These are phyloP conservation scores for Corythornis cristatus DNA, from an alignment of 2,113 vertebrate genomes.

Conservation along the genomic window DNA sequence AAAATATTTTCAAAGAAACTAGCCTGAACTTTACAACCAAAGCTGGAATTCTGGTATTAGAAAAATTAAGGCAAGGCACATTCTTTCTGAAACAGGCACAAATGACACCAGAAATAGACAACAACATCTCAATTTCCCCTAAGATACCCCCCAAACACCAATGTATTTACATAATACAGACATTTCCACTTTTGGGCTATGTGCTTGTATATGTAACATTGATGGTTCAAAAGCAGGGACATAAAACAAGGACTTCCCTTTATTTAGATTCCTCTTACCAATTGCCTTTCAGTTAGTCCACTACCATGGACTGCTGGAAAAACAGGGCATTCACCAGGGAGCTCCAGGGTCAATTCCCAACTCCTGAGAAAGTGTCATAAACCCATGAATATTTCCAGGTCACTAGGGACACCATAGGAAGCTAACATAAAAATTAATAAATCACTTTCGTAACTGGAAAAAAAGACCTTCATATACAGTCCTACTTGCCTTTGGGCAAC, in stretches of 20 bases:
- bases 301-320: background rate
- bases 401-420: background rate
- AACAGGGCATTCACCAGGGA: background rate
- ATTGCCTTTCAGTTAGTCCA: background rate
- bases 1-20: background rate
- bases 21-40: background rate
- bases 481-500: background rate
- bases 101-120: background rate
- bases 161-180: background rate
- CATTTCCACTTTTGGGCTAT: background rate
- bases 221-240: background rate
- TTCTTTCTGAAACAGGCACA: background rate
- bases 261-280: background rate
- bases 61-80: background rate
- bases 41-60: background rate
- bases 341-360: background rate
- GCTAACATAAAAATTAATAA: background rate
- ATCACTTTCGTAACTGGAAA: background rate
- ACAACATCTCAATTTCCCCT: background rate
- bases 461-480: background rate
- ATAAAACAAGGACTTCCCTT: background rate
- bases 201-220: background rate
- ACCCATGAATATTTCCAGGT: background rate
- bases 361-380: background rate
- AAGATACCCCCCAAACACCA: background rate